These are phyloP conservation scores for Hypena proboscidalis DNA, from an alignment of 2,888 invertebrate species.

Conservation along the genomic window DNA sequence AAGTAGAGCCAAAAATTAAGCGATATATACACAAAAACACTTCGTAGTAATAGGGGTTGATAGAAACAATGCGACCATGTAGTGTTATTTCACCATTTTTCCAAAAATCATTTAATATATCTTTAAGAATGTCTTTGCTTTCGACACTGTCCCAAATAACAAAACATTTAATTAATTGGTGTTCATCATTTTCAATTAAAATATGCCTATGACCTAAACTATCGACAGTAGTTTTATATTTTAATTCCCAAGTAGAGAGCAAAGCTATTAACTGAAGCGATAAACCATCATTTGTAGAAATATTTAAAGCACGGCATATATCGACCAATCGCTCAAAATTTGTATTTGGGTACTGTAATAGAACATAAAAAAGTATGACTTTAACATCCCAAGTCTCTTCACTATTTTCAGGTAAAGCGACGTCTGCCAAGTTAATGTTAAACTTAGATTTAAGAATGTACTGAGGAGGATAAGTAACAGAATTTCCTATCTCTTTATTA, in stretches of 20 bases:
- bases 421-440: conserved; percentile 73
- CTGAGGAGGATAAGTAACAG: conserved; percentile 68
- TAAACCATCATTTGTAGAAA: conserved; percentile 70
- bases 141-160: conserved; percentile 74
- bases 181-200: conserved; percentile 60
- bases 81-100: conserved; percentile 78
- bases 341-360: conserved; percentile 67
- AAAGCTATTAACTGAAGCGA: conserved; percentile 73
- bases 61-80: conserved; percentile 70
- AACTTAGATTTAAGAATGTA: conserved; percentile 73
- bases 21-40: conserved; percentile 74
- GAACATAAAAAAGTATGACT: conserved; percentile 73
- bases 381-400: conserved; percentile 81
- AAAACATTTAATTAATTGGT: conserved; percentile 61
- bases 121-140: conserved; percentile 68
- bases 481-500: conserved; percentile 55
- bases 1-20: conserved; percentile 60
- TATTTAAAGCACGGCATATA: conserved; percentile 68
- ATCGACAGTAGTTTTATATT: conserved; percentile 65
- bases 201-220: conserved; percentile 64
- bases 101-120: conserved; percentile 77
- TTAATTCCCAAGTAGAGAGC: conserved; percentile 72
- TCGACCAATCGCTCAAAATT: conserved; percentile 63
- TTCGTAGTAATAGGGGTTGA: conserved; percentile 81
- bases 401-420: conserved; percentile 71